These are phyloP conservation scores for Acleris laterana DNA, from an alignment of 2,888 invertebrate species.

Conservation along the genomic window DNA sequence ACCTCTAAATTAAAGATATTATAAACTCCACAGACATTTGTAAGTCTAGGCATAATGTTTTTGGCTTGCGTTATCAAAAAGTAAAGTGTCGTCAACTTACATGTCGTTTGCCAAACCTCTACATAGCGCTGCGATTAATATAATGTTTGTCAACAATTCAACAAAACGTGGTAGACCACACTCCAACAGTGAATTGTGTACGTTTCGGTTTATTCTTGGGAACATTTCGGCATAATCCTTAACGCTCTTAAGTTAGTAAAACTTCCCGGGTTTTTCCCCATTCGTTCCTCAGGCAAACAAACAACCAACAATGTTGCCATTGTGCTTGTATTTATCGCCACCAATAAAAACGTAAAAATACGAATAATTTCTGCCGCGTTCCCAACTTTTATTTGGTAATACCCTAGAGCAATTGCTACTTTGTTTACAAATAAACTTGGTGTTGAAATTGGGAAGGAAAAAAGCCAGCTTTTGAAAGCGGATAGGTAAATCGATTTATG, in stretches of 20 bases:
- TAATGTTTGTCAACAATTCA: neutral
- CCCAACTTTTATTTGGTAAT: constrained; percentile 79
- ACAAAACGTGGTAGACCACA: constrained; percentile 5
- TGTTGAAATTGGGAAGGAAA: constrained; percentile 79
- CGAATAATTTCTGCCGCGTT: constrained; percentile 66
- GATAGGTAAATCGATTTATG: constrained; percentile 83
- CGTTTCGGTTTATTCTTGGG: constrained; percentile 14
- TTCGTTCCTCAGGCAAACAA: constrained; percentile 35
- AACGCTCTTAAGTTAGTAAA: constrained; percentile 16
- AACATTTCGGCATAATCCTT: constrained; percentile 23
- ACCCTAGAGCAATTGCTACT: constrained; percentile 79
- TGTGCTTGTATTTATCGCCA: constrained; percentile 51
- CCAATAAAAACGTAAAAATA: constrained; percentile 57
- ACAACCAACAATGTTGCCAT: constrained; percentile 46
- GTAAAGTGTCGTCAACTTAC: too few species aligned
- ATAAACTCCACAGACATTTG: neutral
- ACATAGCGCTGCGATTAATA: neutral
- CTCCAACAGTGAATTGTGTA: constrained; percentile 2
- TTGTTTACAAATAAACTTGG: constrained; percentile 82
- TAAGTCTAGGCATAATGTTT: too few species aligned
- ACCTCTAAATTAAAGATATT: neutral
- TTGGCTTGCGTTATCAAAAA: too few species aligned
- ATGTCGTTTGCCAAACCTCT: neutral
- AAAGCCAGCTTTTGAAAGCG: constrained; percentile 75
- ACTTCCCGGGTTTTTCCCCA: constrained; percentile 27